phyloP scores from a whole-genome alignment of 2,888 invertebrate species.

The Trachelus iudaicus region DNA sequence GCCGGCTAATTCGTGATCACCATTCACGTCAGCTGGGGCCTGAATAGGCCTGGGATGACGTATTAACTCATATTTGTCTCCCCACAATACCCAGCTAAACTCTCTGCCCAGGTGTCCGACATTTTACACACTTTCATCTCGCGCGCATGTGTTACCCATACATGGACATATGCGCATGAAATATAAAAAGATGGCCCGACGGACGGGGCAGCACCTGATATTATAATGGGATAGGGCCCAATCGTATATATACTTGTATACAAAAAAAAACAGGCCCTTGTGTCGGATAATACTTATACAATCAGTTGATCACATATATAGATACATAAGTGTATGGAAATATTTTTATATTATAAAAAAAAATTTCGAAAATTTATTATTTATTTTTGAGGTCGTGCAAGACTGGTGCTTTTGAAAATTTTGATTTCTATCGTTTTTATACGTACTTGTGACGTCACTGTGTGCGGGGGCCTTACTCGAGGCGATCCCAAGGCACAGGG shows the following conservation, averaged over 20 bases:
- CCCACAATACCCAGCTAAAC: slow-evolving; percentile 56
- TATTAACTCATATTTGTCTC: slow-evolving; percentile 64
- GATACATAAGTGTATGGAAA: no score
- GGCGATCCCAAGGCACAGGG: slow-evolving; percentile 30
- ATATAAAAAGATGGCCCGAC: background rate
- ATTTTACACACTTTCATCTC: slow-evolving; percentile 54
- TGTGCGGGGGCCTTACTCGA: background rate
- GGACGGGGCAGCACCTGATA: background rate
- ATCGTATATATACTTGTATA: background rate
- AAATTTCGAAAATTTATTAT: no score
- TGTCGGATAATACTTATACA: no score
- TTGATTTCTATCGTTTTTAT: no score
- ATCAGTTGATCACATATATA: no score
- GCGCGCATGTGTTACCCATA: background rate
- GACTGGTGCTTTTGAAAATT: no score
- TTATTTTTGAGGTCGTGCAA: no score
- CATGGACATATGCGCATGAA: background rate
- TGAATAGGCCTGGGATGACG: slow-evolving; percentile 58
- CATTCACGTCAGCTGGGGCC: slow-evolving; percentile 45
- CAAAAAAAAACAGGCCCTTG: no score
- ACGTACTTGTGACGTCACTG: no score
- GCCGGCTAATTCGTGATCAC: slow-evolving; percentile 56
- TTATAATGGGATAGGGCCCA: background rate
- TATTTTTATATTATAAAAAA: no score
- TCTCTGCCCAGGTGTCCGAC: slow-evolving; percentile 58